Conservation (phyloP, 2,888 invertebrate genomes). For the Eupeodes luniger region DNA sequence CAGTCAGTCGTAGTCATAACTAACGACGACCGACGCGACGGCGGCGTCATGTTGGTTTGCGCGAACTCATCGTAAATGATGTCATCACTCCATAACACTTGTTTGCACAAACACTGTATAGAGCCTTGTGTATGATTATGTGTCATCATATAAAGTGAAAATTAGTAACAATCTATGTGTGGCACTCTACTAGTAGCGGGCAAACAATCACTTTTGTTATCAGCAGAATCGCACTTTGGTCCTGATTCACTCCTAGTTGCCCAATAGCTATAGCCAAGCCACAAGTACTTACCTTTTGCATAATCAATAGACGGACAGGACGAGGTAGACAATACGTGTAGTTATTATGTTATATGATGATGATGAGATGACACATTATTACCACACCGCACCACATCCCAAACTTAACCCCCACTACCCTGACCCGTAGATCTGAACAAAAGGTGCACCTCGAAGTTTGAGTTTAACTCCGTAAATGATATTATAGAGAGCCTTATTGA, state of each 20-base stretch:
- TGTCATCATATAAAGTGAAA: constrained; percentile 13
- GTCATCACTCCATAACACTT: constrained; percentile 3
- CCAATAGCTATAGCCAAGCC: neutral
- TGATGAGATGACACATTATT: constrained; percentile 20
- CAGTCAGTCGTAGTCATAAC: no score
- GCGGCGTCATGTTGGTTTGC: neutral
- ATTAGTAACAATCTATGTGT: constrained; percentile 26
- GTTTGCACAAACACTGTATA: neutral
- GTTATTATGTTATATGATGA: neutral
- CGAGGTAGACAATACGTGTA: no score
- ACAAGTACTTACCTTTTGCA: neutral
- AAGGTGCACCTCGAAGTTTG: neutral
- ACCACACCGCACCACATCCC: neutral
- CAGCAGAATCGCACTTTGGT: constrained; percentile 10
- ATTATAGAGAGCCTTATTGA: neutral
- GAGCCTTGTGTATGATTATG: neutral
- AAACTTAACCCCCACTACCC: neutral
- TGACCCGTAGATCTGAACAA: neutral
- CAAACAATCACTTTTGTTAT: constrained; percentile 39
- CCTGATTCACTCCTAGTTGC: neutral
- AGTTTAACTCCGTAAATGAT: neutral
- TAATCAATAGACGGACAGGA: neutral
- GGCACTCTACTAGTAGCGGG: neutral
- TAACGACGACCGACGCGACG: no score
- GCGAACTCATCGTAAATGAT: constrained; percentile 23